Base-by-base conservation (phyloP, 1,140 invertebrate species). In the Trichogramma pretiosum region DNA sequence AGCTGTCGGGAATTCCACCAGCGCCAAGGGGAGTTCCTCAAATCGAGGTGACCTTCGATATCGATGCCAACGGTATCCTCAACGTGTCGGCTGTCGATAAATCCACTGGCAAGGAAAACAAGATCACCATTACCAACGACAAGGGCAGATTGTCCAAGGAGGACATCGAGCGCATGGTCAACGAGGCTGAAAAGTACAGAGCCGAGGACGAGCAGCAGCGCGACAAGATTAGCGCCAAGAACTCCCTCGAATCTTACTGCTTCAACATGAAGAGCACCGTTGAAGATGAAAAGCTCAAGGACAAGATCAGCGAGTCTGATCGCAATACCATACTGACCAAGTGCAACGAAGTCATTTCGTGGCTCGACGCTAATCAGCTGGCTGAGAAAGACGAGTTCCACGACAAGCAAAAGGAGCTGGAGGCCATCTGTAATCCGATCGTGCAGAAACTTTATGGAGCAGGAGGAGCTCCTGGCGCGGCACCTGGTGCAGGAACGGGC, bases 41-140 rank as follows among this genome's bases (percentile, higher is more conserved):
- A 59, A 85, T 92, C 50, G 76, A 81, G 51, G 80, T 65, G 0
- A 61, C 79, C 1, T 82, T 83, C 54, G 79, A 82, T 52, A 61
- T 83, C 30, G 81, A 83, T 55, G 81, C 80, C 3, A 85, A 84
- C 53, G 83, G 83, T 18, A 83, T 87, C 24, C 65, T 87, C 1
- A 69, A 67, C 43, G 80, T 83, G 5, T 76, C 77, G 0, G 76
- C 75, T 0, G 65, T 75, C 38, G 76, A 74, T 26, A 74, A 64
- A 43, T 76, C 73, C 8, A 76, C 74, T 0, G 76, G 75, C 0
- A 83, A 80, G 46, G 78, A 78, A 2, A 84, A 89, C 59, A 80
- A 89, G 57, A 89, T 91, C 55, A 87, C 83, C 14, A 89, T 90
- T 49, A 87, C 83, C 18, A 90, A 90, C 60, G 87, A 91, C 62